Evolutionary conservation across 2,797 vertebrate species (phyloP), one percentile per base, ranked within the genome.

Genomic region (Coreius guichenoti): DNA sequence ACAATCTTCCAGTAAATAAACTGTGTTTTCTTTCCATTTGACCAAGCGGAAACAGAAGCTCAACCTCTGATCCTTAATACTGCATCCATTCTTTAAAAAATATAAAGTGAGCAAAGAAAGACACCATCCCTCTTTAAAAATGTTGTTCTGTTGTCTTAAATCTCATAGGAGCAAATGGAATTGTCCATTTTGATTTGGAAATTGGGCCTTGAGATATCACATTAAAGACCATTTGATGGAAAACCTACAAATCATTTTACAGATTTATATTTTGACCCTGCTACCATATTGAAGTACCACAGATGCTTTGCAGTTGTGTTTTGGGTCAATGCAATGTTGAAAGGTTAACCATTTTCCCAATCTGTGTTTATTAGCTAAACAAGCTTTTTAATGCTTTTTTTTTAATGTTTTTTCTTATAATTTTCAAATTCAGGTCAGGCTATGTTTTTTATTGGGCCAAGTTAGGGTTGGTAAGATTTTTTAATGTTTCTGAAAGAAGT

Each of bases 1-100:
- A 83, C 31, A 47, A 74, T 74, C 31, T 83, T 69, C 9, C 1
- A 16, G 19, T 69, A 69, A 69, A 78, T 78, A 31, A 68, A 43
- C 29, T 8, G 6, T 29, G 63, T 68, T 84, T 77, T 76, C 47
- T 54, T 68, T 29, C 4, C 4, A 43, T 49, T 12, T 80, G 39
- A 29, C 43, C 21, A 51, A n/a, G 26, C 5, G 4, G 61, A 68
- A 80, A 68, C 61, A 23, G 14, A 80, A 49, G 3, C 49, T 45
- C 12, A 47, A 67, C 23, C 61, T 29, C 6, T 75, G 73, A 49
- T 47, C 13, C 1, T 72, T 47, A 45, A 43, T 4, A 78, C 14
- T 45, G 36, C 0, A 4, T 51, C 19, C 36, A 61, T 61, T 77
- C 21, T 5, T 36, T 36, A n/a, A 7, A 75, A 43, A 23, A 33